Conservation (phyloP, 1,140 invertebrate genomes). For the Drosophila miranda region DNA sequence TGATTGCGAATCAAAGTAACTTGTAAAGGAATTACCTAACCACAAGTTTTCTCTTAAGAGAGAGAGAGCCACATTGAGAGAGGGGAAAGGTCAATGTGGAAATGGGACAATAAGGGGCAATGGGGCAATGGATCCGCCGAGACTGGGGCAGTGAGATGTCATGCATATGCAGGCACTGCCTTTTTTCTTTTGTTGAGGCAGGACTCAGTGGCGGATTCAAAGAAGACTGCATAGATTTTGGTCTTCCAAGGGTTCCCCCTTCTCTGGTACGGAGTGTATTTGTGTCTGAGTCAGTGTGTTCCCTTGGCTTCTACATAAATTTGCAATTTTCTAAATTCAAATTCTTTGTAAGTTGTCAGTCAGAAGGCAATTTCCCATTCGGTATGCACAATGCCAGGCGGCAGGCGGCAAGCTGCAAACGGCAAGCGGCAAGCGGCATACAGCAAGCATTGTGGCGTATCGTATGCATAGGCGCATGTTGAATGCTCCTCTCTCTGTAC, state of each 20-base stretch:
- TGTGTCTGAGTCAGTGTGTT: constrained; percentile 26
- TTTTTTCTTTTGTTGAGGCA: too few relatives aligned
- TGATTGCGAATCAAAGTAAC: constrained; percentile 50
- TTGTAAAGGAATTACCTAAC: constrained; percentile 54
- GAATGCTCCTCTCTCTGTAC: background rate
- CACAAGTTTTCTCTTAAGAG: background rate
- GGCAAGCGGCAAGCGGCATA: constrained; percentile 1
- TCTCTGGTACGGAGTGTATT: background rate
- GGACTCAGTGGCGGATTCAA: too few relatives aligned
- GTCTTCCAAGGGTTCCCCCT: constrained; percentile 6
- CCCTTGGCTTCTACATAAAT: constrained; percentile 72
- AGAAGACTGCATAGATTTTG: constrained; percentile 44
- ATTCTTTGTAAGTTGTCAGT: constrained; percentile 80
- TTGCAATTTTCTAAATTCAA: constrained; percentile 80
- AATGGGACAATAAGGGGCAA: background rate
- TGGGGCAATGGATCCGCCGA: too few relatives aligned
- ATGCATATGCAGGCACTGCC: constrained; percentile 39
- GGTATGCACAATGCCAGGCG: constrained; percentile 31
- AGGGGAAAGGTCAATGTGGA: background rate
- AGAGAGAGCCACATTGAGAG: background rate
- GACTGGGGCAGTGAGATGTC: background rate
- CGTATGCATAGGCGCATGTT: constrained; percentile 52
- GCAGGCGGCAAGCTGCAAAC: background rate
- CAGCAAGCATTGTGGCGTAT: constrained; percentile 41
- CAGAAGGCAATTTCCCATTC: constrained; percentile 62